Evolutionary conservation across 1,140 invertebrate species (phyloP).

Genomic region (Saxidomus purpurata): DNA sequence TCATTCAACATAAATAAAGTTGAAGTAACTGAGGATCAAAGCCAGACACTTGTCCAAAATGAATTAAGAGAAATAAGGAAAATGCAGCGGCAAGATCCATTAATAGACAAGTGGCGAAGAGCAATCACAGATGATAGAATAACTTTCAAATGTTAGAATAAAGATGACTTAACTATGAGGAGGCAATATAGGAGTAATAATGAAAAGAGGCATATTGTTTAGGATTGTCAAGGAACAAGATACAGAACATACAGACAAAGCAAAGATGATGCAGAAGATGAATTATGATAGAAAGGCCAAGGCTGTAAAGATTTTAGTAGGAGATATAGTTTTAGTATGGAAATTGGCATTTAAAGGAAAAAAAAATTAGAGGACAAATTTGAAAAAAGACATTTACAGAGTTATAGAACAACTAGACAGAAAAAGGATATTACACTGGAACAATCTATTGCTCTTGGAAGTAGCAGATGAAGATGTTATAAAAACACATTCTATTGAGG

Average conservation of each 20-base stretch:
- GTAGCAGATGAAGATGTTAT: too few species aligned
- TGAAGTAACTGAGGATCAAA: not conserved
- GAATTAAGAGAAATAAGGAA: slow-evolving; percentile 15
- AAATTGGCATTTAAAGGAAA: slow-evolving; percentile 24
- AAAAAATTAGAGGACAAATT: slow-evolving; percentile 37
- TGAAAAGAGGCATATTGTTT: slow-evolving; percentile 1
- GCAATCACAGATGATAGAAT: not conserved
- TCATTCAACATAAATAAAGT: not conserved
- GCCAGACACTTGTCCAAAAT: not conserved
- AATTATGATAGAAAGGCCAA: slow-evolving; percentile 29
- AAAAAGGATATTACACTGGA: slow-evolving; percentile 23
- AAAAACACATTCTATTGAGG: not conserved
- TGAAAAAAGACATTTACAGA: slow-evolving; percentile 10
- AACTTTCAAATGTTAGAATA: not conserved
- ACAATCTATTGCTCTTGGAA: slow-evolving; percentile 24
- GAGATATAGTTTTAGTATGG: slow-evolving; percentile 32
- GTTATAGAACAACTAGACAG: slow-evolving; percentile 3
- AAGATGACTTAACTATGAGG: not conserved
- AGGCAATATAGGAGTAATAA: not conserved
- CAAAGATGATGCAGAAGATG: slow-evolving; percentile 1
- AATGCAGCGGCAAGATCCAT: not conserved
- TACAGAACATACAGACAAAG: too few species aligned
- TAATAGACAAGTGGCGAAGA: slow-evolving; percentile 11
- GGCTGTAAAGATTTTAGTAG: not conserved
- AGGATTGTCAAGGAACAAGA: slow-evolving; percentile 7